Conservation (phyloP, 1,140 invertebrate genomes). For the Arctopsyche grandis region DNA sequence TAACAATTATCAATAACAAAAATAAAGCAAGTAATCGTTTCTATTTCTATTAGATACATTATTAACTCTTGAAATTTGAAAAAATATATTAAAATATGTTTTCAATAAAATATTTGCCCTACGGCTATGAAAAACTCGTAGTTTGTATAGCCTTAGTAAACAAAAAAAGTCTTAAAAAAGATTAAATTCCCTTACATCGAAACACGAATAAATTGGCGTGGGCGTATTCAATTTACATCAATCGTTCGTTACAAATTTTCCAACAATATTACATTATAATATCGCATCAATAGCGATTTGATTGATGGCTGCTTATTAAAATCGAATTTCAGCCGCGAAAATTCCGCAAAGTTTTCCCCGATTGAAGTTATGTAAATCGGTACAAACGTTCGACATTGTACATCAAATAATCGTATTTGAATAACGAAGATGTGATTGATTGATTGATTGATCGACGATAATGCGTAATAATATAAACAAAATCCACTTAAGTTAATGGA, state of each 20-base stretch:
- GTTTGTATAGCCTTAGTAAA: too few species aligned
- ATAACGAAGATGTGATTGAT: slow-evolving; percentile 4
- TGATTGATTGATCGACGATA: background rate
- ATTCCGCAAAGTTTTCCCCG: slow-evolving; percentile 8
- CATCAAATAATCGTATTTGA: background rate
- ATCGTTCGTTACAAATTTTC: slow-evolving; percentile 25
- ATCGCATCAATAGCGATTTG: background rate
- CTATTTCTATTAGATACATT: too few species aligned
- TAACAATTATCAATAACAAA: too few species aligned
- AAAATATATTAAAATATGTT: too few species aligned
- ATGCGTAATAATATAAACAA: too few species aligned
- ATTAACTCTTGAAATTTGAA: too few species aligned
- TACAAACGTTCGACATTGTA: background rate
- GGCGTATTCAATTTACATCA: background rate
- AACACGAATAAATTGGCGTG: background rate
- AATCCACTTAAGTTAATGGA: too few species aligned
- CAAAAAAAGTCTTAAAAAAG: too few species aligned
- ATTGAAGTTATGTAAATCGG: background rate
- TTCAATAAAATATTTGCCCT: too few species aligned
- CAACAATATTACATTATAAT: slow-evolving; percentile 16
- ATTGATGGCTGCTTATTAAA: slow-evolving; percentile 22
- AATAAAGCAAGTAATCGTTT: too few species aligned
- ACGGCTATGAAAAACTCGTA: background rate
- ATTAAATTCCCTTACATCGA: background rate
- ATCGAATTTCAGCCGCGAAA: background rate